These are phyloP conservation scores for Solea solea DNA, from an alignment of 2,113 vertebrate species.

Conservation along the genomic window DNA sequence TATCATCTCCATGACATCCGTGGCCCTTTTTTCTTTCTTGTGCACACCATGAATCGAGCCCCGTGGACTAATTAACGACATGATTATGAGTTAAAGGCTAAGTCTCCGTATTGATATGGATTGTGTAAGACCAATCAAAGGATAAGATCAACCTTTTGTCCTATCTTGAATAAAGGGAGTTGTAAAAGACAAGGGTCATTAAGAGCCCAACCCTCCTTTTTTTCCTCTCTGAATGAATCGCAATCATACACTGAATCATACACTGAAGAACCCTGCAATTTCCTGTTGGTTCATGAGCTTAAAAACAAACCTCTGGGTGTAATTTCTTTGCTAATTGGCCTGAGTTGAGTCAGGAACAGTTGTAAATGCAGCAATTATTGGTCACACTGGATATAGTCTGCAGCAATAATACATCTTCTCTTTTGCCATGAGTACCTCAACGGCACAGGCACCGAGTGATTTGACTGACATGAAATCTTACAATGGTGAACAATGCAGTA, in stretches of 20 bases:
- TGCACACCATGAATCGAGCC: neutral
- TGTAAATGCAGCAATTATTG: conserved; percentile 54
- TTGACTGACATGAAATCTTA: conserved; percentile 64
- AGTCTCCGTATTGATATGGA: conserved; percentile 2
- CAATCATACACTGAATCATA: conserved; percentile 33
- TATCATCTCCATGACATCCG: neutral
- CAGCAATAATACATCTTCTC: conserved; percentile 32
- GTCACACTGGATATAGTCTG: conserved; percentile 37
- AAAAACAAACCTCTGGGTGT: conserved; percentile 39
- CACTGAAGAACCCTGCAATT: conserved; percentile 43
- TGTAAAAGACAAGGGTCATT: conserved; percentile 16
- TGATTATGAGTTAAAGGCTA: conserved; percentile 11
- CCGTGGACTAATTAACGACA: conserved; percentile 15
- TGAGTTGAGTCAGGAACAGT: conserved; percentile 35
- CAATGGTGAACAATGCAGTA: conserved; percentile 63
- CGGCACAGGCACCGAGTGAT: conserved; percentile 35
- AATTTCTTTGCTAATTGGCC: conserved; percentile 51
- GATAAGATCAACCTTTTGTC: conserved; percentile 7
- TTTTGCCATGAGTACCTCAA: conserved; percentile 28
- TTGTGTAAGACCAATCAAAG: conserved; percentile 10
- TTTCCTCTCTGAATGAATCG: conserved; percentile 18
- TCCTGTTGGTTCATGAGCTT: conserved; percentile 52
- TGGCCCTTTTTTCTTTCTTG: neutral
- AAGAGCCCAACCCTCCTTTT: neutral
- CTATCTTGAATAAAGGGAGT: conserved; percentile 12